Conservation (phyloP, 2,797 vertebrate genomes). For the Schizopygopsis malacanthus region DNA sequence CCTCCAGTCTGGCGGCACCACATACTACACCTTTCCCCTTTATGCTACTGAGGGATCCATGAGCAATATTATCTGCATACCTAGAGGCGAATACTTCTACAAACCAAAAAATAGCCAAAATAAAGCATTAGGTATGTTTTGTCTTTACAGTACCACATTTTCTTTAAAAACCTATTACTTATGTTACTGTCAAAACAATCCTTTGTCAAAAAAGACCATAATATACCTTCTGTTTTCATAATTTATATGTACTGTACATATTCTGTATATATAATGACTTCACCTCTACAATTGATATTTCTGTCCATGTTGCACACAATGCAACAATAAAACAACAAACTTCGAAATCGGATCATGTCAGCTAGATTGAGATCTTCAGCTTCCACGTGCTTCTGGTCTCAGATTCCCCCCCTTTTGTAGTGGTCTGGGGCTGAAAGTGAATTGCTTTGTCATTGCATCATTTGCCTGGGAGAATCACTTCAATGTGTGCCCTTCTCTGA, state of each 20-base stretch:
- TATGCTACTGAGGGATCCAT: slow-evolving; percentile 17
- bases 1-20: slow-evolving; percentile 68
- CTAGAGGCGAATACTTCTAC: neutral
- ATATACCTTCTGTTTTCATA: no score
- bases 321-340: slow-evolving; percentile 3
- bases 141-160: neutral
- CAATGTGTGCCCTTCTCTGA: slow-evolving; percentile 75
- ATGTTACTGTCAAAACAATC: neutral
- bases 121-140: neutral
- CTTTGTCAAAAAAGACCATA: neutral
- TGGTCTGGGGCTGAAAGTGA: slow-evolving; percentile 52
- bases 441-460: slow-evolving; percentile 81
- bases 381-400: slow-evolving; percentile 4
- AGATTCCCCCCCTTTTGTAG: neutral
- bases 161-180: neutral
- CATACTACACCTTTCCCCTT: slow-evolving; percentile 63
- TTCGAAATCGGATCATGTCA: slow-evolving; percentile 28
- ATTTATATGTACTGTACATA: neutral
- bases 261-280: neutral
- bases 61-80: slow-evolving; percentile 60
- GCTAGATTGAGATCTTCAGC: slow-evolving; percentile 25
- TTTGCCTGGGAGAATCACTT: slow-evolving; percentile 78
- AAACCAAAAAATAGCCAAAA: neutral
- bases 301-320: neutral
- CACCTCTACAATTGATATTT: neutral